Base-by-base conservation (phyloP, 2,113 vertebrate genomes). In the Uria lomvia region DNA sequence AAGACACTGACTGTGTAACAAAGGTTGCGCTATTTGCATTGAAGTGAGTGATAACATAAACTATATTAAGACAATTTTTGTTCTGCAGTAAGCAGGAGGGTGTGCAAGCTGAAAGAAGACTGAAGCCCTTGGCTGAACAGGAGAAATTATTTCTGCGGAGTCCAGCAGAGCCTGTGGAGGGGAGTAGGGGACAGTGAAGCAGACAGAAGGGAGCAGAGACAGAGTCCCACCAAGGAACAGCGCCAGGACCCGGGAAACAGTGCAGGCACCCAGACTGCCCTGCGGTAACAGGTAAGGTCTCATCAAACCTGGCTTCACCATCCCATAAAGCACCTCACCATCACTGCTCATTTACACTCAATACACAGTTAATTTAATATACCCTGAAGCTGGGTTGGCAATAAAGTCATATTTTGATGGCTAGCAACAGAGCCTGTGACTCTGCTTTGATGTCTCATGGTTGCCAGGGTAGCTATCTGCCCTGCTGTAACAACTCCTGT, bases 181-280 rank as follows among this genome's bases (percentile, higher is more conserved):
- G 3, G 9, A 67, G 6, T 4, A 1, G 2, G 22, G 14, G 11
- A 22, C 19, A 42, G 27, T 32, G 5, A 3, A 58, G 6, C 1
- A 1, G 21, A 42, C 10, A 45, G n/a, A 73, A 71, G 12, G 30
- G 19, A 88, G 9, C 13, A 66, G 63, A 63, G 29, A 32, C 24
- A 27, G 19, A 56, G 4, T 26, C 34, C 15, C 63, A 56, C 12
- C 12, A 36, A 73, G 34, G 58, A 63, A 10, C 14, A 63, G 4
- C 0, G 0, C 17, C 29, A 80, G 43, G 45, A 59, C 24, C 5
- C 15, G 24, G 60, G 45, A 74, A 74, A 67, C 0, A 8, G 16
- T 3, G 5, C 24, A 36, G 27, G 29, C 9, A 72, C 12, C 16
- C 13, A 63, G 11, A 23, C 19, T 71, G 3, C 24, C 18, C 27